A percentile compares a stretch with the other conserved stretches of the same genome.
These are phyloP conservation scores for Amiota minor DNA, from an alignment of 2,888 invertebrate species.

Conservation along the genomic window DNA sequence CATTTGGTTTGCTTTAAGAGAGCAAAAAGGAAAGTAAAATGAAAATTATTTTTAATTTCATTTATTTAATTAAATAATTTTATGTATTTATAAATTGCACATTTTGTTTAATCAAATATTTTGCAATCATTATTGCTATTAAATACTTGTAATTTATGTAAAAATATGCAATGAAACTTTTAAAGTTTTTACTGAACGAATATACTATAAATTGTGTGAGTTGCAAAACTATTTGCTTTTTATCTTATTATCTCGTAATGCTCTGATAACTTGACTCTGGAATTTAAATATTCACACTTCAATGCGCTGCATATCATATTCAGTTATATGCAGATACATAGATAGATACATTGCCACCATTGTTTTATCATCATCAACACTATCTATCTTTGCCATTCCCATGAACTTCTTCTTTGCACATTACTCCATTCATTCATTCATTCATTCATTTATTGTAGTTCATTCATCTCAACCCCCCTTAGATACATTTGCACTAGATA, in stretches of 20 bases:
- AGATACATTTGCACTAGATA: conserved; percentile 33
- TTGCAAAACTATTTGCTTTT: not conserved
- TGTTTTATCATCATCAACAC: not conserved
- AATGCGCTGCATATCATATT: not conserved
- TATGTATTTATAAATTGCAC: not conserved
- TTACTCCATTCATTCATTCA: not conserved
- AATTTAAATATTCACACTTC: conserved; percentile 21
- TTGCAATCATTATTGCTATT: not conserved
- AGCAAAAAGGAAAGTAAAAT: too few relatives aligned
- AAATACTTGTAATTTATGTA: too few relatives aligned
- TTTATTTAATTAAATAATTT: too few relatives aligned
- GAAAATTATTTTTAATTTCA: too few relatives aligned
- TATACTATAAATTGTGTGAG: not conserved
- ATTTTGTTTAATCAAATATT: not conserved
- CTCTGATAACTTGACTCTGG: not conserved
- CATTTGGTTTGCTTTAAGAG: too few relatives aligned
- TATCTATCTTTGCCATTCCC: not conserved
- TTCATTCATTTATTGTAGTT: not conserved
- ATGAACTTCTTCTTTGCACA: conserved; percentile 8
- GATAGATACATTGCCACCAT: not conserved
- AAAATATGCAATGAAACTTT: too few relatives aligned
- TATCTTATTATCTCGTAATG: conserved; percentile 5
- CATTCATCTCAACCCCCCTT: not conserved
- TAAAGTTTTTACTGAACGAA: not conserved
- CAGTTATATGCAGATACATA: not conserved